Conservation (phyloP, 2,113 vertebrate genomes). For the Nesogale talazaci region DNA sequence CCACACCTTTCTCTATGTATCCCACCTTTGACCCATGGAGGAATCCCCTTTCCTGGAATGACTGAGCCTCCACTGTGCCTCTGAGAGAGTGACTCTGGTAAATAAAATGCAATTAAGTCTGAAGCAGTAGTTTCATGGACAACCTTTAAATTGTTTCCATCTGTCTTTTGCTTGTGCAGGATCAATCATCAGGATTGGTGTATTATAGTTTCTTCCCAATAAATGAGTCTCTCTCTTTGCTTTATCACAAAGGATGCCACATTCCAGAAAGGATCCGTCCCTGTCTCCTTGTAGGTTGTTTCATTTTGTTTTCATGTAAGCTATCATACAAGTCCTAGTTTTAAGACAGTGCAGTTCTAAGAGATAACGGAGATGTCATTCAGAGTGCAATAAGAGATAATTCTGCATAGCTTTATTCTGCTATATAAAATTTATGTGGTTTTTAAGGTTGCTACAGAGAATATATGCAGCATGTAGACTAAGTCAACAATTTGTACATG, state of each 20-base stretch:
- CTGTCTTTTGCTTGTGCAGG: constrained; percentile 32
- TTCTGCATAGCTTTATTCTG: background rate
- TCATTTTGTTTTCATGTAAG: constrained; percentile 12
- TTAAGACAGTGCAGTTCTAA: background rate
- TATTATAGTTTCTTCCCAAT: constrained; percentile 64
- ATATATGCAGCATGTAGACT: background rate
- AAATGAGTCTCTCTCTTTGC: constrained; percentile 50
- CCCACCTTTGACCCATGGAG: constrained; percentile 20
- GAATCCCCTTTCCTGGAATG: background rate
- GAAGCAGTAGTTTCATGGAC: constrained; percentile 30
- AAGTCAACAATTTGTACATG: background rate
- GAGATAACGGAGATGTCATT: background rate
- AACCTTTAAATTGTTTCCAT: constrained; percentile 75
- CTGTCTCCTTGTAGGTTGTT: background rate
- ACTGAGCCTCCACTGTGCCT: background rate
- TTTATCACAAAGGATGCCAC: constrained; percentile 54
- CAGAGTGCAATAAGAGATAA: background rate
- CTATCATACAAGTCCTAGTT: constrained; percentile 30
- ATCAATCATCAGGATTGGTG: constrained; percentile 65
- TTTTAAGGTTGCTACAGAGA: background rate
- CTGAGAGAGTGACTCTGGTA: constrained; percentile 51
- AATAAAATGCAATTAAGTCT: constrained; percentile 57
- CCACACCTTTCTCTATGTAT: background rate
- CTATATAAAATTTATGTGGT: background rate
- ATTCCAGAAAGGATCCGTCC: constrained; percentile 37